Evolutionary conservation across 2,113 vertebrate genomes (phyloP).

Genomic region (Natator depressus): DNA sequence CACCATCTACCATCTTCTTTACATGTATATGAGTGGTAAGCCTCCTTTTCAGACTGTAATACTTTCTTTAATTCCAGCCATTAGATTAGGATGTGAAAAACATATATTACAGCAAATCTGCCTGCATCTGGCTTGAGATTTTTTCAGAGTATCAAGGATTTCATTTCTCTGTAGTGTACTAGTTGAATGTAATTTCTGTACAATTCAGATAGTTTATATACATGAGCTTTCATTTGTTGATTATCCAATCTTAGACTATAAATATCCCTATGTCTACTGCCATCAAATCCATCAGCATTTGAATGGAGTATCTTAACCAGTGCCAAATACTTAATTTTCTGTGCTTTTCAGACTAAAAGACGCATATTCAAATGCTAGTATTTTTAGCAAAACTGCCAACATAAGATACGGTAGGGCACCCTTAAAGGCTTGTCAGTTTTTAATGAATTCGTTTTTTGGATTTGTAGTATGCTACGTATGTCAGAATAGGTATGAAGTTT

Average conservation of each 20-base stretch:
- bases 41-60: not conserved
- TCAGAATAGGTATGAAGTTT: not conserved
- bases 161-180: not conserved
- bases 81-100: not conserved
- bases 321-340: not conserved
- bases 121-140: not conserved
- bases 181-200: not conserved
- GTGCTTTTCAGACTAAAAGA: not conserved
- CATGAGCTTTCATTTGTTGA: not conserved
- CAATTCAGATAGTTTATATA: not conserved
- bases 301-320: not conserved
- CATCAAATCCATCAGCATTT: not conserved
- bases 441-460: not conserved
- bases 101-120: not conserved
- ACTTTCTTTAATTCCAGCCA: not conserved
- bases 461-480: not conserved
- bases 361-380: not conserved
- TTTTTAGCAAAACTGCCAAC: not conserved
- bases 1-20: not conserved
- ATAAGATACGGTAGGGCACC: not conserved
- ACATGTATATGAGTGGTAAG: not conserved
- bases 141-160: not conserved
- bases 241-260: not conserved
- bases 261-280: not conserved
- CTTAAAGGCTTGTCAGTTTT: not conserved